phyloP scores from a whole-genome alignment of 2,797 vertebrate genomes.

The Mormyrops attenuatus region DNA sequence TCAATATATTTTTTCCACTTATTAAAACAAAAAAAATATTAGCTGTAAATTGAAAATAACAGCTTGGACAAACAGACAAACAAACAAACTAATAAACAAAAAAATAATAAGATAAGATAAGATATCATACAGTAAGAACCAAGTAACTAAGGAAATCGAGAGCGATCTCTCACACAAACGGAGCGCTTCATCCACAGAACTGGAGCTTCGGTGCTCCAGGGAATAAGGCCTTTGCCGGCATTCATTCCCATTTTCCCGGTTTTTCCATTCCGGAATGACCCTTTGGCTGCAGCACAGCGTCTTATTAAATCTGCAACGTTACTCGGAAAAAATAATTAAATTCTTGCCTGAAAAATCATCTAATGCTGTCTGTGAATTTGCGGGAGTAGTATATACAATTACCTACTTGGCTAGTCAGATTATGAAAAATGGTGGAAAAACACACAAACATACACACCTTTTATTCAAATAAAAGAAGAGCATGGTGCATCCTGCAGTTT shows the following conservation, averaged over 20 bases:
- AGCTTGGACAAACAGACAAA: background rate
- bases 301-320: background rate
- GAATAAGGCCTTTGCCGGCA: background rate
- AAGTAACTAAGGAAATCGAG: background rate
- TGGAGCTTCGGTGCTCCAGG: background rate
- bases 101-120: background rate
- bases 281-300: background rate
- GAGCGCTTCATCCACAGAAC: background rate
- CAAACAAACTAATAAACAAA: background rate
- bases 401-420: background rate
- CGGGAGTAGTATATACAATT: background rate
- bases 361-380: background rate
- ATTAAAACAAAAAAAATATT: background rate
- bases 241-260: background rate
- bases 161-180: background rate
- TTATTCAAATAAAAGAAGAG: background rate
- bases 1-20: background rate
- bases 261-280: background rate
- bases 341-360: constrained; percentile 7
- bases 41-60: background rate
- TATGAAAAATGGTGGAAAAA: background rate
- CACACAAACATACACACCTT: background rate
- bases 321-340: background rate
- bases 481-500: background rate
- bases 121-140: background rate